These are phyloP conservation scores for Laterallus jamaicensis DNA, from an alignment of 2,113 vertebrate genomes.

Conservation along the genomic window DNA sequence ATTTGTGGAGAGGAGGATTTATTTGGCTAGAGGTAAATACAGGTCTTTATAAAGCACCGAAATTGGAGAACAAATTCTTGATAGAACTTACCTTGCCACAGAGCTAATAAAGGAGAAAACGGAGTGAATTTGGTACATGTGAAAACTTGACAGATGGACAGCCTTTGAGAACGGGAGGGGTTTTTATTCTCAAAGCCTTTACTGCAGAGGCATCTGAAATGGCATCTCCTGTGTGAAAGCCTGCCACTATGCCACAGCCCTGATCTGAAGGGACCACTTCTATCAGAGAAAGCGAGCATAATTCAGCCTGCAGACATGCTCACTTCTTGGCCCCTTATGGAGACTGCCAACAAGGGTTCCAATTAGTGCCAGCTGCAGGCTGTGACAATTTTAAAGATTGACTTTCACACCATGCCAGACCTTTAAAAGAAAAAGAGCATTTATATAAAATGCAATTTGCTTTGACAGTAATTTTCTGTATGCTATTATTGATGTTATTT, in stretches of 20 bases:
- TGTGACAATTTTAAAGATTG: conserved; percentile 40
- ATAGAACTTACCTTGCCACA: background rate
- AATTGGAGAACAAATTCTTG: background rate
- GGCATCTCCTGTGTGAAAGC: background rate
- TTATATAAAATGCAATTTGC: conserved; percentile 32
- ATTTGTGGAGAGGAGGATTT: background rate
- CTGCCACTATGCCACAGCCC: background rate
- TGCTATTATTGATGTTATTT: conserved; percentile 59
- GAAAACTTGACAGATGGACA: background rate
- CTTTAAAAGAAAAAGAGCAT: conserved; percentile 47
- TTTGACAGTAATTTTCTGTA: conserved; percentile 51
- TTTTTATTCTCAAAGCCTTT: conserved; percentile 3
- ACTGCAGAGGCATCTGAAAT: background rate
- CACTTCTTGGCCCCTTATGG: background rate
- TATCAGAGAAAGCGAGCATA: fast-evolving
- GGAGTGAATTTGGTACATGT: background rate
- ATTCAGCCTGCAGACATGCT: background rate
- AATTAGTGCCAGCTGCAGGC: conserved; percentile 43
- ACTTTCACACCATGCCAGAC: conserved; percentile 17
- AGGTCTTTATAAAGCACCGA: background rate
- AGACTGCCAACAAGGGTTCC: conserved; percentile 25
- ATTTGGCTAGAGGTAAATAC: background rate
- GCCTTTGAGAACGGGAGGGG: background rate
- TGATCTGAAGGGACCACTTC: conserved; percentile 36
- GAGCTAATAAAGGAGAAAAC: background rate